phyloP scores from a whole-genome alignment of 2,113 vertebrate species.

The Colistium nudipinnis region DNA sequence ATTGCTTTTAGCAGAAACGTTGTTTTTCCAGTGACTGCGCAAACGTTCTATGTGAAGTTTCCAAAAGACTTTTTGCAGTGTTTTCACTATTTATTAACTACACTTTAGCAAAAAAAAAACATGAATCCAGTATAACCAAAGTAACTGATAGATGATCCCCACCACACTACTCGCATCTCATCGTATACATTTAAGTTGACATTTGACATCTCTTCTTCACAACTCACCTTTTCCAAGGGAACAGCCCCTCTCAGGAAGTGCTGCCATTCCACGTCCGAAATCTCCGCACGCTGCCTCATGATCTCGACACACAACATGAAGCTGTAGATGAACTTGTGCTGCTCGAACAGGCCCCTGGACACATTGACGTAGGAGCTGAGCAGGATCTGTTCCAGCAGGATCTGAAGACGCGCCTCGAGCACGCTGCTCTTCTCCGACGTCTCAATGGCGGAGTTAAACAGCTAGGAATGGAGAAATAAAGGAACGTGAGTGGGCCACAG shows the following conservation, averaged over 20 bases:
- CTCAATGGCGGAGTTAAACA: constrained; percentile 85
- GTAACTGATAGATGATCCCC: neutral
- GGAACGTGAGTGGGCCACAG: neutral
- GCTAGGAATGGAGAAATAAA: constrained; percentile 53
- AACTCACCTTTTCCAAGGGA: constrained; percentile 80
- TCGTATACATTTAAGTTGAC: neutral
- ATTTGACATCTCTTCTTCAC: neutral
- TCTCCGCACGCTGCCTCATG: constrained; percentile 75
- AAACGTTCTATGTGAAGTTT: too few species aligned
- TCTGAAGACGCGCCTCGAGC: constrained; percentile 78
- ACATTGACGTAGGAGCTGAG: constrained; percentile 77
- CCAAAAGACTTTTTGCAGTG: too few species aligned
- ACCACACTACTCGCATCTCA: too few species aligned
- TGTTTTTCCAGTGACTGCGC: too few species aligned
- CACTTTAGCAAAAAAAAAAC: neutral
- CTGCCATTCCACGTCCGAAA: constrained; percentile 82
- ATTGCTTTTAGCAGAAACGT: neutral
- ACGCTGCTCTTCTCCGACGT: constrained; percentile 70
- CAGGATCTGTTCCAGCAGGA: constrained; percentile 79
- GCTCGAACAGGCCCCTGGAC: constrained; percentile 83
- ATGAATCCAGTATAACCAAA: neutral
- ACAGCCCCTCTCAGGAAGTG: constrained; percentile 80
- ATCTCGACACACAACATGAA: constrained; percentile 85
- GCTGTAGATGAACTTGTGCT: constrained; percentile 86
- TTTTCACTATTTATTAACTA: too few species aligned